These are phyloP conservation scores for Schizopygopsis malacanthus DNA, from an alignment of 2,797 vertebrate genomes.

Conservation along the genomic window DNA sequence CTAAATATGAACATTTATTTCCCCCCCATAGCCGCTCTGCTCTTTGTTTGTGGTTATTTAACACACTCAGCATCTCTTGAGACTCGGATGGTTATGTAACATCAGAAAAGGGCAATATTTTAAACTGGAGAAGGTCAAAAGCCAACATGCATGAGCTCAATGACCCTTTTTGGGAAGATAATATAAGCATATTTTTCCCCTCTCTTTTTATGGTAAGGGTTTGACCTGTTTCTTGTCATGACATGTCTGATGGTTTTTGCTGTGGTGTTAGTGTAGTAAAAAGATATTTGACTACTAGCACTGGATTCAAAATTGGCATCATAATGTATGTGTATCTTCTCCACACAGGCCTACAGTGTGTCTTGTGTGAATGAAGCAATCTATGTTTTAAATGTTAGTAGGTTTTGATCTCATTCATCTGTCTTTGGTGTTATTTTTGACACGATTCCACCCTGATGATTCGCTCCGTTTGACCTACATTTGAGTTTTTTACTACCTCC, in stretches of 20 bases:
- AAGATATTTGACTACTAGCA: not conserved
- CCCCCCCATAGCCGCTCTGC: not conserved
- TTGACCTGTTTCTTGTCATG: conserved; percentile 17
- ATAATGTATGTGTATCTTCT: not conserved
- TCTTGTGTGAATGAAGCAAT: not conserved
- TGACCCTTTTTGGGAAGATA: not conserved
- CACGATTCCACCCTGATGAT: not conserved
- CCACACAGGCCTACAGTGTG: not conserved
- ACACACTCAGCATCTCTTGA: not conserved
- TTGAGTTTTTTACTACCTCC: not conserved
- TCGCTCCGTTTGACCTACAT: conserved; percentile 12
- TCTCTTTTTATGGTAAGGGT: not conserved
- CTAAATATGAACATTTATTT: not conserved
- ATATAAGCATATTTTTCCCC: not conserved
- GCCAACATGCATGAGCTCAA: not conserved
- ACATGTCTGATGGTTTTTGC: conserved; percentile 2
- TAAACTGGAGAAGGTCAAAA: not conserved
- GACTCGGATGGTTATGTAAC: not conserved
- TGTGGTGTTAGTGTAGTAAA: not conserved
- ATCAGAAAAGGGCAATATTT: not conserved
- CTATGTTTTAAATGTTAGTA: not conserved
- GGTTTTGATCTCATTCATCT: not conserved
- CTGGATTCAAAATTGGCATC: not conserved
- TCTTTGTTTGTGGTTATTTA: not conserved
- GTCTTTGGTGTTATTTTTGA: not conserved